Evolutionary conservation across 2,888 invertebrate species (phyloP).

Genomic region (Dermolepida albohirtum): DNA sequence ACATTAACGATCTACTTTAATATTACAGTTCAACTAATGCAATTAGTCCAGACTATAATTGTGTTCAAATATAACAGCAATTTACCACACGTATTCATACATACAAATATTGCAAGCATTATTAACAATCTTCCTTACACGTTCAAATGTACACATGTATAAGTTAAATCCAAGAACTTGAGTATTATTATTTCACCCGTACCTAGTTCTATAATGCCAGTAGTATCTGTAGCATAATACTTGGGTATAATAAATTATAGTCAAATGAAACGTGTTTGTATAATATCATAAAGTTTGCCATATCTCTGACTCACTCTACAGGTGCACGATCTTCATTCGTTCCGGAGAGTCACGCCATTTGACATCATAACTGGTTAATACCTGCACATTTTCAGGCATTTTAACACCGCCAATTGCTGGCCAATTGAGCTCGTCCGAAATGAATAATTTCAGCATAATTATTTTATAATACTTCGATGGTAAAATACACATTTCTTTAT

Average conservation of each 20-base stretch:
- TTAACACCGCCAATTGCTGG: constrained; percentile 10
- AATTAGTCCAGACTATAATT: too few relatives aligned
- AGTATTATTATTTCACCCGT: too few relatives aligned
- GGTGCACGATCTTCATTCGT: constrained; percentile 18
- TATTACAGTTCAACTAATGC: too few relatives aligned
- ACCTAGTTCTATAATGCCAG: too few relatives aligned
- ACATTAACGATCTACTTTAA: too few relatives aligned
- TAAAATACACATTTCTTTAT: neutral
- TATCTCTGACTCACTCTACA: constrained; percentile 28
- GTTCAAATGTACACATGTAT: too few relatives aligned
- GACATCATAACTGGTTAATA: constrained; percentile 29
- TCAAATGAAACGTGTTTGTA: constrained; percentile 21
- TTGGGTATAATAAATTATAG: constrained; percentile 4
- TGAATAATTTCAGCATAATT: constrained; percentile 9
- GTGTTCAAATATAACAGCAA: too few relatives aligned
- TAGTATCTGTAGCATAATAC: too few relatives aligned
- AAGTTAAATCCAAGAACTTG: too few relatives aligned
- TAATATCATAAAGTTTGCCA: constrained; percentile 18
- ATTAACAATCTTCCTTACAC: too few relatives aligned
- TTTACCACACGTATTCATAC: too few relatives aligned
- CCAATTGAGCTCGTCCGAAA: constrained; percentile 6
- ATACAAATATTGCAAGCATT: too few relatives aligned
- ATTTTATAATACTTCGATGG: neutral
- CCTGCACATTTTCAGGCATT: constrained; percentile 14
- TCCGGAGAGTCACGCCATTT: constrained; percentile 26